Base-by-base conservation (phyloP, 2,888 invertebrate genomes). In the Anagyrus pseudococci region DNA sequence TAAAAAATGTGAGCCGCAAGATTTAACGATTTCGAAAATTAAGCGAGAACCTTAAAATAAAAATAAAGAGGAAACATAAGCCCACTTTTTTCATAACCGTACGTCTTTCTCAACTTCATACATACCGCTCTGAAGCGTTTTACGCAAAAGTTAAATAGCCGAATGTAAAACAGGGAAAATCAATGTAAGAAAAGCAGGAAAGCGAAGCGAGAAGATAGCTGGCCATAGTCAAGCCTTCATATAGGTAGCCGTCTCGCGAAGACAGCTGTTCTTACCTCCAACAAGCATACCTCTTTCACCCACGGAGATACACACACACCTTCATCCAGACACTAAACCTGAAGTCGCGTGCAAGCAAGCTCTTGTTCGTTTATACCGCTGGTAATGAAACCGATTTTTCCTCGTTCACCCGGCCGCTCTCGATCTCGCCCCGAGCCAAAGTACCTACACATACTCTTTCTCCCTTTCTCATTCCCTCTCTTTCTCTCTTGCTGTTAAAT, bases 341-440 rank as follows among this genome's bases (percentile, higher is more conserved):
- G 41, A 17, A 43, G 43, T 43, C 43, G 43, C 43, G 43, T 43
- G 43, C 43, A 43, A 2, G 20, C 15, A 43, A 19, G 17, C 43
- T 4, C 7, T n/a, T n/a, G 19, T n/a, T 43, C 43, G 17, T 43
- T 43, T 20, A n/a, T n/a, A 19, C 43, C 17, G 10, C 43, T 43
- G 48, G 71, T 69, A 70, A 72, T 72, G 71, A 73, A 73, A 73
- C 68, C 53, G 67, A 73, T 72, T 72, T 73, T 73, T 73, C 70
- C 68, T 66, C 65, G 68, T 67, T 66, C 58, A 66, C 58, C 68
- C 54, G 64, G 64, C 64, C 59, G 50, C n/a, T n/a, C n/a, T n/a
- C n/a, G n/a, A n/a, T n/a, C n/a, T n/a, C n/a, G n/a, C n/a, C n/a
- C n/a, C n/a, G n/a, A n/a, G n/a, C n/a, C n/a, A n/a, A n/a, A n/a